phyloP scores from a whole-genome alignment of 2,113 vertebrate genomes.

The Gymnobelideus leadbeateri region DNA sequence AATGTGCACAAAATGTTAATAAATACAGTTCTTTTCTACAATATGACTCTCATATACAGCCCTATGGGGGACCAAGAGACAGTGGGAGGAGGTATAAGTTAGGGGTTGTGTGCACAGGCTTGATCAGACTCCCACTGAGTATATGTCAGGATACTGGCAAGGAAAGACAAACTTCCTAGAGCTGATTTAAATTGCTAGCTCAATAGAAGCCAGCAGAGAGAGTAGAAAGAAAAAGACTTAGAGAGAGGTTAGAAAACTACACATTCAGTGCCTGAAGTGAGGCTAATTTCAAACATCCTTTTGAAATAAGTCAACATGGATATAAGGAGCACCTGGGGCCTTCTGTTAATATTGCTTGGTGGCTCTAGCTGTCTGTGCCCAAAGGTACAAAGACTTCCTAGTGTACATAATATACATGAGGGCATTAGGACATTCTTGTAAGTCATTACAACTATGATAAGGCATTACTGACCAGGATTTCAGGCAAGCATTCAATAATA shows the following conservation, averaged over 20 bases:
- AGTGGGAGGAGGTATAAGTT: not conserved
- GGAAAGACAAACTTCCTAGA: not conserved
- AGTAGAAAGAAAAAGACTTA: slow-evolving; percentile 37
- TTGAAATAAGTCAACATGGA: slow-evolving; percentile 2
- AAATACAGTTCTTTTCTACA: not conserved
- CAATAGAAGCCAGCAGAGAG: not conserved
- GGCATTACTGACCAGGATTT: not conserved
- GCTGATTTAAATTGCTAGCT: not conserved
- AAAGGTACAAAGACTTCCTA: slow-evolving; percentile 16
- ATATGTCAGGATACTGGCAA: not conserved
- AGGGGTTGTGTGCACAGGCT: not conserved
- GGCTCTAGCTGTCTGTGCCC: not conserved
- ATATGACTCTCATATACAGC: not conserved
- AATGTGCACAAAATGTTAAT: not conserved
- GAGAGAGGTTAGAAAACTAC: slow-evolving; percentile 11
- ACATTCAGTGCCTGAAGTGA: not conserved
- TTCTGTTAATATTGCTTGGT: slow-evolving; percentile 10
- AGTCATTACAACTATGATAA: not conserved
- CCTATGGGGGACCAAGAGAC: not conserved
- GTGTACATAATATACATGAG: not conserved
- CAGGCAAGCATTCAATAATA: not conserved
- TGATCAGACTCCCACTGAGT: not conserved
- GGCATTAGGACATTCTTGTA: not conserved
- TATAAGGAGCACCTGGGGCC: not conserved
- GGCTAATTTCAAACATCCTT: not conserved